These are phyloP conservation scores for Limenitis camilla DNA, from an alignment of 2,888 invertebrate genomes.

Conservation along the genomic window DNA sequence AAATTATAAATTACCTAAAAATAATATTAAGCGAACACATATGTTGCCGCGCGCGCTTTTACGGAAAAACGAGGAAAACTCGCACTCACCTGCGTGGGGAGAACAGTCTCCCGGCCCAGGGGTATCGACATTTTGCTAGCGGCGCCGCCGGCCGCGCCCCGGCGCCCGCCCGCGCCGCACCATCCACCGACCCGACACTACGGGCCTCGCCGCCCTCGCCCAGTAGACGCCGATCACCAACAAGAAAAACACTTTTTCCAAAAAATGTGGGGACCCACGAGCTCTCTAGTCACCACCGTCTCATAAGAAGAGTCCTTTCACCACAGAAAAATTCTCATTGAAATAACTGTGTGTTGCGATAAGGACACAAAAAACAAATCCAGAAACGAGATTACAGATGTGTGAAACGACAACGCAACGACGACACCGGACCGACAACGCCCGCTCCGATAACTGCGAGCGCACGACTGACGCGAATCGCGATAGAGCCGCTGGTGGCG, in stretches of 20 bases:
- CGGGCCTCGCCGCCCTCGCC: conserved; percentile 44
- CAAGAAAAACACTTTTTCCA: conserved; percentile 64
- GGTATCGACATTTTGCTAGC: conserved; percentile 74
- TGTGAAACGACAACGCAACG: conserved; percentile 38
- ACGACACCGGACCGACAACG: conserved; percentile 40
- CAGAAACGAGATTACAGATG: conserved; percentile 27
- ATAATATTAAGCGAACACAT: conserved; percentile 5
- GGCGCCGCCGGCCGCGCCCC: conserved; percentile 73
- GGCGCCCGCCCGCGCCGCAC: conserved; percentile 66
- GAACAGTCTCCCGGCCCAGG: conserved; percentile 68
- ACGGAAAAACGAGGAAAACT: conserved; percentile 34
- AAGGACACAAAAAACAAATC: conserved; percentile 37
- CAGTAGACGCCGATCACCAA: conserved; percentile 47
- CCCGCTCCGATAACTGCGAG: conserved; percentile 52
- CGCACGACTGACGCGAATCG: conserved; percentile 49
- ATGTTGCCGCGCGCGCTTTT: conserved; percentile 17
- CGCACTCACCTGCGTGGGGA: conserved; percentile 63
- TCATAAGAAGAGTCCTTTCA: conserved; percentile 34
- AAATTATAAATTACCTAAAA: not conserved
- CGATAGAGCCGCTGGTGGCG: conserved; percentile 30
- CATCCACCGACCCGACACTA: conserved; percentile 63
- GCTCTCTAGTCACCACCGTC: conserved; percentile 34
- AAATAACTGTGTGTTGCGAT: conserved; percentile 26
- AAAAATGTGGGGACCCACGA: conserved; percentile 38
- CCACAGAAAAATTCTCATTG: conserved; percentile 38